Evolutionary conservation across 1,140 invertebrate genomes (phyloP).

Genomic region (Eueides isabella): DNA sequence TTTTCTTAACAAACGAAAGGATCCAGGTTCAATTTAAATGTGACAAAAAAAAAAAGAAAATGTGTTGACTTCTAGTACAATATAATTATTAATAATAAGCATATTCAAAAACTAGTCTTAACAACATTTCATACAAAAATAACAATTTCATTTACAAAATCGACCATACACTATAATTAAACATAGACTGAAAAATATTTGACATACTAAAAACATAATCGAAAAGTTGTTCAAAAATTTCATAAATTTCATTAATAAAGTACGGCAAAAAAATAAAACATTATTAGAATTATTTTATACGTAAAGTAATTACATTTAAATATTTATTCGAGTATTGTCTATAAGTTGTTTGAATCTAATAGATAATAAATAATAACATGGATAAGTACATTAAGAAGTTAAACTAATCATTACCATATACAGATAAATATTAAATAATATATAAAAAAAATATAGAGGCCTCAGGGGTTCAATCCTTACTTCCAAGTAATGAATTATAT

Average conservation of each 20-base stretch:
- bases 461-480: no score
- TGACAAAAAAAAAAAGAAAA: not conserved
- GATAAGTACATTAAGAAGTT: not conserved
- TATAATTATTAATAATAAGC: not conserved
- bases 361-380: not conserved
- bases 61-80: not conserved
- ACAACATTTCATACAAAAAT: conserved; percentile 21
- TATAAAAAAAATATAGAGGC: no score
- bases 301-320: not conserved
- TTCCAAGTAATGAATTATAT: no score
- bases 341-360: not conserved
- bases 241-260: not conserved
- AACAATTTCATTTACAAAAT: conserved; percentile 12
- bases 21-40: no score
- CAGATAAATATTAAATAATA: no score
- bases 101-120: not conserved
- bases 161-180: not conserved
- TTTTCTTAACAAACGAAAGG: not conserved
- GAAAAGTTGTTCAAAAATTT: not conserved
- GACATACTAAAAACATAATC: not conserved
- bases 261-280: no score
- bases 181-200: not conserved
- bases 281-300: no score
- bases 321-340: conserved; percentile 4
- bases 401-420: not conserved